phyloP scores from a whole-genome alignment of 92 coral and sea anemone species.

The Epizoanthus illoricatus region DNA sequence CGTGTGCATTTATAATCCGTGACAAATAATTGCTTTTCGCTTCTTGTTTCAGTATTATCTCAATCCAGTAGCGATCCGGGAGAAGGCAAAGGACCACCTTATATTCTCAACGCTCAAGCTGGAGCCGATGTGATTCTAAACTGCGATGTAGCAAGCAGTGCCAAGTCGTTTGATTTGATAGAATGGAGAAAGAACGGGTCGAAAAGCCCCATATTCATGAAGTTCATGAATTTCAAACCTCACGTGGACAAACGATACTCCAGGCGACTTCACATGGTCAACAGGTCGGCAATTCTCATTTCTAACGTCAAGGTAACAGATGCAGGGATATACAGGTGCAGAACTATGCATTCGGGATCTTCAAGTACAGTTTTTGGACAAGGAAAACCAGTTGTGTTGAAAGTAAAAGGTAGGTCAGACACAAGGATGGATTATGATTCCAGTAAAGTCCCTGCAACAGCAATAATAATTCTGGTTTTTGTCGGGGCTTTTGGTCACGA shows the following conservation, averaged over 20 bases:
- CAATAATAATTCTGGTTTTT: not conserved
- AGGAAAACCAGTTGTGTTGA: conserved; percentile 79
- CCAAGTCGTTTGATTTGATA: conserved; percentile 49
- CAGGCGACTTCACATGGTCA: conserved; percentile 77
- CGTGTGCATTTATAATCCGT: not conserved
- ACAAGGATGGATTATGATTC: not conserved
- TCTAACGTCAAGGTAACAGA: conserved; percentile 68
- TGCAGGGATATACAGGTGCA: conserved; percentile 86
- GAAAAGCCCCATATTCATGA: conserved; percentile 70
- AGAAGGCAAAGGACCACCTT: conserved; percentile 41
- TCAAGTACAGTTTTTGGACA: conserved; percentile 58
- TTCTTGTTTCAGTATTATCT: not conserved
- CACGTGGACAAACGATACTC: conserved; percentile 71
- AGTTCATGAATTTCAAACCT: conserved; percentile 83
- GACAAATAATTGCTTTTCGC: not conserved
- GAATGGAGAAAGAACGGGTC: conserved; percentile 90
- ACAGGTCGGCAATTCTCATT: conserved; percentile 72
- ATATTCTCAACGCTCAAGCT: conserved; percentile 55
- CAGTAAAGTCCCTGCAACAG: not conserved
- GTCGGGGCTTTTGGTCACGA: not conserved
- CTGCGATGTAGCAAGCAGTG: conserved; percentile 55
- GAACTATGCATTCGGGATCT: conserved; percentile 56
- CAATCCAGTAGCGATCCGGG: conserved; percentile 23
- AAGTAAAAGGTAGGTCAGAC: conserved; percentile 67
- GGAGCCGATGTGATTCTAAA: conserved; percentile 74